phyloP scores from a whole-genome alignment of 92 coral and sea anemone species.

The Porites lobata region DNA sequence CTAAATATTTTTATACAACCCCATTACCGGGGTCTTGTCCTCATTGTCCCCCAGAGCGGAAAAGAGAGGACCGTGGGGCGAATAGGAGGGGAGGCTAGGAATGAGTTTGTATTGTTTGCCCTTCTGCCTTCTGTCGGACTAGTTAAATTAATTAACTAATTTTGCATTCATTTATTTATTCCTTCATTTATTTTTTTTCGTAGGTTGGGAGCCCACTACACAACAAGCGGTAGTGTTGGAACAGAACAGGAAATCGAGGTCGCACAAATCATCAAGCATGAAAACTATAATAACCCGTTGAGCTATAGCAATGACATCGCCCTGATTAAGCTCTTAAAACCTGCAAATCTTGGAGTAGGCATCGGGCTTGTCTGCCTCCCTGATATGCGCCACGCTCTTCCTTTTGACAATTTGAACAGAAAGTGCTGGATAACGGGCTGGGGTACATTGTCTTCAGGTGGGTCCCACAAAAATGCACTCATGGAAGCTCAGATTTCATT shows the following conservation, averaged over 20 bases:
- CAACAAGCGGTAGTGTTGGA: slow-evolving; percentile 8
- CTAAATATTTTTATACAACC: no score
- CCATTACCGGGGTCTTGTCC: no score
- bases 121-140: no score
- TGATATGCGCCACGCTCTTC: slow-evolving; percentile 28
- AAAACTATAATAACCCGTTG: slow-evolving; percentile 16
- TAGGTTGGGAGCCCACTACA: slow-evolving; percentile 40
- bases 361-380: slow-evolving; percentile 62
- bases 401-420: slow-evolving; percentile 1
- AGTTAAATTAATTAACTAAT: no score
- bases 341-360: slow-evolving; percentile 42
- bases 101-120: no score
- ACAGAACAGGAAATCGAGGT: slow-evolving; percentile 58
- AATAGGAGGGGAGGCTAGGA: no score
- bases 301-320: slow-evolving; percentile 56
- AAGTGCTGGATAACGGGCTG: slow-evolving; percentile 45
- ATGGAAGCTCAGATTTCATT: slow-evolving; percentile 30
- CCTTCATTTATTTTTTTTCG: not conserved
- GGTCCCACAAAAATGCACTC: not conserved
- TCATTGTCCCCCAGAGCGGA: no score
- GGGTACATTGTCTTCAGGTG: slow-evolving; percentile 1
- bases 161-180: no score
- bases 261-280: slow-evolving; percentile 40
- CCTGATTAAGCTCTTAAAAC: slow-evolving; percentile 36
- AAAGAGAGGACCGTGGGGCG: no score